Base-by-base conservation (phyloP, 2,797 vertebrate species). In the Sebastolobus alascanus region DNA sequence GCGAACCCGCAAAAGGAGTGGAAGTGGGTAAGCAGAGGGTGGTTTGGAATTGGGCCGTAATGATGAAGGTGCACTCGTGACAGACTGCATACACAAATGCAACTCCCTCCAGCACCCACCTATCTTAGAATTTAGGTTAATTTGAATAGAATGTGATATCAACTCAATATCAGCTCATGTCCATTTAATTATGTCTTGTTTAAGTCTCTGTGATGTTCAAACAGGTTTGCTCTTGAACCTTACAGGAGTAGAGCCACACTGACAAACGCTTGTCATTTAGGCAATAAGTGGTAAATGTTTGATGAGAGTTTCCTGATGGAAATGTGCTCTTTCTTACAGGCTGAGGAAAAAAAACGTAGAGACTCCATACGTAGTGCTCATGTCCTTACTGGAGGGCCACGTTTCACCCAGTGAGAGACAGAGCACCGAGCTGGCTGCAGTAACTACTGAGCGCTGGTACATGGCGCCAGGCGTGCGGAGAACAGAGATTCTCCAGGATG, bases 301-400 rank as follows among this genome's bases (percentile, higher is more conserved):
- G 31, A 40, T 63, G 29, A 50, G 3, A 13, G 16, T 73, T 55
- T 68, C 1, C 13, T 54, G 31, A 55, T 6, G 6, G 5, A 68
- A 37, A n/a, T 75, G 6, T 61, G 3, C 6, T 63, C 4, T 68
- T 72, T 73, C 61, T 69, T 83, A 84, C 90, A 96, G 95, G 68
- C 72, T 97, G 37, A 93, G 93, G 64, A 96, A 93, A 33, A 95
- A 77, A 38, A 78, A 90, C 5, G 64, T 91, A 1, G 90, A 92
- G 93, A 75, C 66, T 12, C 96, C 97, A 2, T 88, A 95, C 37
- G 46, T 84, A 9, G 90, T 95, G 81, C 90, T 92, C 35, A 4
- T 96, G 77, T 90, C 95, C 4, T 83, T 97, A 4, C 92, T 96
- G 77, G 79, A 86, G 20, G 95, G 94, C 8, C 95, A 97, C 54